Evolutionary conservation across 2,888 invertebrate species (phyloP).

Genomic region (Entomobrya multifasciata): DNA sequence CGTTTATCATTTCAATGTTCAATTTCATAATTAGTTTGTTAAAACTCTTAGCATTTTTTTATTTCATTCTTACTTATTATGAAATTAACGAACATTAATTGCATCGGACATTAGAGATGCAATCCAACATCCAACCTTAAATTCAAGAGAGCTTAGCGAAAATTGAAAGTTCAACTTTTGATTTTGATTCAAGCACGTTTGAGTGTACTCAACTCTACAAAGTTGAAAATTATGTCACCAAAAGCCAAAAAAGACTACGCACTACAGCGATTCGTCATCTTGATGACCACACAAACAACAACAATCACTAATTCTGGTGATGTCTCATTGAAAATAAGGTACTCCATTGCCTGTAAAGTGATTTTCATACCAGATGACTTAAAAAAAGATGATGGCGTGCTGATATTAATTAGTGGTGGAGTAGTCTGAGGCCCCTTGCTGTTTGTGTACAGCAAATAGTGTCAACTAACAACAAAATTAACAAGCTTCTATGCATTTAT

Average conservation of each 20-base stretch:
- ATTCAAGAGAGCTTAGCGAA: background rate
- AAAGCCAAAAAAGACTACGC: background rate
- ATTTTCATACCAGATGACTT: background rate
- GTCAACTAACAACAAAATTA: background rate
- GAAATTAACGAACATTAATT: slow-evolving; percentile 14
- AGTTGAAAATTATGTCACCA: slow-evolving; percentile 33
- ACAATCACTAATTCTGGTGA: too few species aligned
- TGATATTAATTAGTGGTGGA: slow-evolving; percentile 20
- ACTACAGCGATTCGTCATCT: background rate
- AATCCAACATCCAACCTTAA: background rate
- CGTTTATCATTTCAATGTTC: background rate
- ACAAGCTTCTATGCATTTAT: background rate
- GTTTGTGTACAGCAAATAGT: background rate
- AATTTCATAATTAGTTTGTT: background rate
- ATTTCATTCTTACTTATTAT: background rate
- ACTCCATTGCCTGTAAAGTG: background rate
- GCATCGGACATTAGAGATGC: background rate
- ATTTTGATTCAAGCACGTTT: too few species aligned
- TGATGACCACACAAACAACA: background rate
- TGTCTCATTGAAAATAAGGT: too few species aligned
- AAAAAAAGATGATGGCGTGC: background rate
- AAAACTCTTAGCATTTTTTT: background rate
- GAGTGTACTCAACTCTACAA: too few species aligned
- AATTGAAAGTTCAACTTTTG: slow-evolving; percentile 16
- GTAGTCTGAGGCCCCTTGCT: background rate